Conservation (phyloP, 2,888 invertebrate species). For the Sycophila texana region DNA sequence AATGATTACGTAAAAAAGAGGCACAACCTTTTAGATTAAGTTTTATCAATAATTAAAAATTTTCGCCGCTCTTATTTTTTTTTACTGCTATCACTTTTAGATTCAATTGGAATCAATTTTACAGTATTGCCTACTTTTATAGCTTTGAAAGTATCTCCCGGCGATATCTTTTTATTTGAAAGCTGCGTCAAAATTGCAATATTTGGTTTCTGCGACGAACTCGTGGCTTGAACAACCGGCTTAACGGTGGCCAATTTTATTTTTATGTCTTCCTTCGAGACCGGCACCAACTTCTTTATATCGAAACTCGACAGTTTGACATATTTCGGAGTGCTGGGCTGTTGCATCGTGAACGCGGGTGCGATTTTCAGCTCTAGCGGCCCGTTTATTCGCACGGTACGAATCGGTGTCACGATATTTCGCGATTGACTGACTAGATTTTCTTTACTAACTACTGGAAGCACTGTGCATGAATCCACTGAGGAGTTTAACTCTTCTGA, state of each 20-base stretch:
- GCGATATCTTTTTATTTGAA: slow-evolving; percentile 62
- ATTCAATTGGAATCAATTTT: slow-evolving; percentile 64
- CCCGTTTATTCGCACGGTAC: slow-evolving; percentile 54
- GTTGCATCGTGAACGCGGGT: slow-evolving; percentile 58
- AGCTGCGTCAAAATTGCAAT: slow-evolving; percentile 62
- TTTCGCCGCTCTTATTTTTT: slow-evolving; percentile 1
- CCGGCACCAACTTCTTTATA: slow-evolving; percentile 64
- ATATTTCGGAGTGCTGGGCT: slow-evolving; percentile 59
- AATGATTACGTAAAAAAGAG: slow-evolving; percentile 39
- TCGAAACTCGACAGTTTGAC: slow-evolving; percentile 63
- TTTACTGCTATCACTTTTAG: slow-evolving; percentile 53
- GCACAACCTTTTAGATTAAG: slow-evolving; percentile 43
- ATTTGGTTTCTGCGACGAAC: slow-evolving; percentile 51
- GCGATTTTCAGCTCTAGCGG: slow-evolving; percentile 57
- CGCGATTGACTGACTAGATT: slow-evolving; percentile 59
- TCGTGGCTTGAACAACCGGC: slow-evolving; percentile 50
- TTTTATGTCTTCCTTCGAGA: slow-evolving; percentile 62
- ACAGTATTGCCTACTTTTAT: slow-evolving; percentile 67
- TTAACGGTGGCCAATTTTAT: slow-evolving; percentile 59
- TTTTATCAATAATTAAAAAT: slow-evolving; percentile 4
- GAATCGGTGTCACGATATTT: slow-evolving; percentile 33
- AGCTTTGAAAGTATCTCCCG: slow-evolving; percentile 67
- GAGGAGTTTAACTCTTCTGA: slow-evolving; percentile 22
- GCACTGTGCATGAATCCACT: slow-evolving; percentile 33
- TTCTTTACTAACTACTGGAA: slow-evolving; percentile 61